Conservation (phyloP, 2,113 vertebrate species). For the Triplophysa dalaica region DNA sequence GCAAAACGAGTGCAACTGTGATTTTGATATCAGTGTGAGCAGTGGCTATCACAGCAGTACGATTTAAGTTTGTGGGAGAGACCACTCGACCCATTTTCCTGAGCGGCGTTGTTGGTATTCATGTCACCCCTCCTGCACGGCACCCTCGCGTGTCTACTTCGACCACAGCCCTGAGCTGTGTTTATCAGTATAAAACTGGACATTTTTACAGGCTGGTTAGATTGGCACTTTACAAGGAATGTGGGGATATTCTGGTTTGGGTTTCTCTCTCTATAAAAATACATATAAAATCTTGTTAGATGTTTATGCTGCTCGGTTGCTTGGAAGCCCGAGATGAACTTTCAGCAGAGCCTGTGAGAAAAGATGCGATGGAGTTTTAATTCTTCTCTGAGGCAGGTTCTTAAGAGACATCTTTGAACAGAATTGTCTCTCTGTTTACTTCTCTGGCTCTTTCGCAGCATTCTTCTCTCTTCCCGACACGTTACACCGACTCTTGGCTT, state of each 20-base stretch:
- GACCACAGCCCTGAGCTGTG: constrained; percentile 57
- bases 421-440: neutral
- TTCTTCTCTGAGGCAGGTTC: neutral
- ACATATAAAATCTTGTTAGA: constrained; percentile 58
- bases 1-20: neutral
- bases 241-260: constrained; percentile 57
- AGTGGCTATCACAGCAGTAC: neutral
- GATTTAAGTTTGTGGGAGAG: neutral
- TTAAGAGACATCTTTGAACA: neutral
- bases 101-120: neutral
- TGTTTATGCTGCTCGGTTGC: constrained; percentile 59
- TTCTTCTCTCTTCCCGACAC: neutral
- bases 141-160: constrained; percentile 57
- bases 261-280: constrained; percentile 62
- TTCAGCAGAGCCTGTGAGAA: neutral
- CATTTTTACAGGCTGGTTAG: constrained; percentile 56
- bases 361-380: neutral
- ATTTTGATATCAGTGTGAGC: neutral
- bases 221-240: constrained; percentile 58
- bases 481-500: neutral
- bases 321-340: constrained; percentile 33
- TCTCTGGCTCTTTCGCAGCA: neutral
- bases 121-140: neutral
- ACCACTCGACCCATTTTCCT: neutral
- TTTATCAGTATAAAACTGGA: constrained; percentile 51